phyloP scores from a whole-genome alignment of 2,888 invertebrate genomes.

The Stomorhina lunata region DNA sequence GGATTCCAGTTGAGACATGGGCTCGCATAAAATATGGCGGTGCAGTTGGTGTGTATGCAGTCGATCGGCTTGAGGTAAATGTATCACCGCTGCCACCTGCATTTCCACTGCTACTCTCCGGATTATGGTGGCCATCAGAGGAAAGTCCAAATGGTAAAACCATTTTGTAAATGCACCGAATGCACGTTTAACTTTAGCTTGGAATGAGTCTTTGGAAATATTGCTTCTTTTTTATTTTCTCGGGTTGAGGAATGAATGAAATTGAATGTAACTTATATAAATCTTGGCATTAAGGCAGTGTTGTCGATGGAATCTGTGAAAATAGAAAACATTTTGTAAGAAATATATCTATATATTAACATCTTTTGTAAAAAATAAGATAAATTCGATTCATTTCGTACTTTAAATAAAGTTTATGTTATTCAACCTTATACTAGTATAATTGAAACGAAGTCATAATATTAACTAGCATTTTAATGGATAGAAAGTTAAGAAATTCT shows the following conservation, averaged over 20 bases:
- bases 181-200: conserved; percentile 15
- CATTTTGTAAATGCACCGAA: conserved; percentile 71
- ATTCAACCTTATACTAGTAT: no score
- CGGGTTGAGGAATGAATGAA: neutral
- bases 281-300: conserved; percentile 68
- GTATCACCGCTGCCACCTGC: neutral
- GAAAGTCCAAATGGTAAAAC: conserved; percentile 78
- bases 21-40: conserved; percentile 76
- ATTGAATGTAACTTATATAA: conserved; percentile 46
- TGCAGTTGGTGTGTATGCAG: conserved; percentile 73
- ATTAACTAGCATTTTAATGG: no score
- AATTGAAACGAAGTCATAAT: no score
- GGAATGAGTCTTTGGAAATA: conserved; percentile 60
- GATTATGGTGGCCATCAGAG: conserved; percentile 76
- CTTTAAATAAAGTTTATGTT: no score
- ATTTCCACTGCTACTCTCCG: conserved; percentile 65
- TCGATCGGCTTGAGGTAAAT: conserved; percentile 36
- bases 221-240: conserved; percentile 59
- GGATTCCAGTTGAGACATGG: conserved; percentile 75
- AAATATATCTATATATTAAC: no score
- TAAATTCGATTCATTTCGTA: no score
- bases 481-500: no score
- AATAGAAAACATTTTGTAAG: neutral
- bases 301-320: conserved; percentile 67
- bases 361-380: no score